These are phyloP conservation scores for Endotricha flammealis DNA, from an alignment of 2,888 invertebrate genomes.

Conservation along the genomic window DNA sequence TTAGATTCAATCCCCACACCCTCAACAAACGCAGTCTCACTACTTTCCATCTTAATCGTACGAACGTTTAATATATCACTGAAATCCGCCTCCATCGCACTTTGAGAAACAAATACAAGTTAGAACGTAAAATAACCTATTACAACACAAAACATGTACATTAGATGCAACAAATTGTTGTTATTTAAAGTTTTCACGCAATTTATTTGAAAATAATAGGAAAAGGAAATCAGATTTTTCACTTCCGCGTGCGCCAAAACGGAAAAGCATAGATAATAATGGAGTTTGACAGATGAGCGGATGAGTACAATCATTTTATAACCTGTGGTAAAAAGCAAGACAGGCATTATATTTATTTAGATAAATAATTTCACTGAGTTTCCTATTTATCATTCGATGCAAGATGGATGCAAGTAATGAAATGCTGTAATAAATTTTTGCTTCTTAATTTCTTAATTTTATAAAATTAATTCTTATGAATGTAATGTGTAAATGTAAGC, in stretches of 20 bases:
- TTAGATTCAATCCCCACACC: slow-evolving; percentile 39
- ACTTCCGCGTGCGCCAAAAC: slow-evolving; percentile 70
- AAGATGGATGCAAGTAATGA: not conserved
- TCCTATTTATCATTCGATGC: not conserved
- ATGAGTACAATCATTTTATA: not conserved
- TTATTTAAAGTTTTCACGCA: slow-evolving; percentile 29
- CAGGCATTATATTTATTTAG: too few species aligned
- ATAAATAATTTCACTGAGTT: too few species aligned
- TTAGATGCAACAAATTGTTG: slow-evolving; percentile 13
- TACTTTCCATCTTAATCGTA: slow-evolving; percentile 65
- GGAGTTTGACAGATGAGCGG: not conserved
- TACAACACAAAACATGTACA: slow-evolving; percentile 1
- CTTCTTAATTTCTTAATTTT: not conserved
- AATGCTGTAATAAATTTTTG: not conserved
- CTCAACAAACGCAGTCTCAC: slow-evolving; percentile 48
- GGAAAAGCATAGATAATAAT: slow-evolving; percentile 35
- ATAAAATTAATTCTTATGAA: too few species aligned
- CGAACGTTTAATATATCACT: slow-evolving; percentile 61
- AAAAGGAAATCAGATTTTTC: slow-evolving; percentile 61
- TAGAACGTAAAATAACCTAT: not conserved
- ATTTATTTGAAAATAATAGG: slow-evolving; percentile 53
- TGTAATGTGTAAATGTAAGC: too few species aligned
- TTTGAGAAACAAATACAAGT: not conserved
- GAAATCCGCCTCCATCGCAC: slow-evolving; percentile 62
- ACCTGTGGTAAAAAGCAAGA: not conserved